Conservation (phyloP, 2,113 vertebrate genomes). For the Gobius niger region DNA sequence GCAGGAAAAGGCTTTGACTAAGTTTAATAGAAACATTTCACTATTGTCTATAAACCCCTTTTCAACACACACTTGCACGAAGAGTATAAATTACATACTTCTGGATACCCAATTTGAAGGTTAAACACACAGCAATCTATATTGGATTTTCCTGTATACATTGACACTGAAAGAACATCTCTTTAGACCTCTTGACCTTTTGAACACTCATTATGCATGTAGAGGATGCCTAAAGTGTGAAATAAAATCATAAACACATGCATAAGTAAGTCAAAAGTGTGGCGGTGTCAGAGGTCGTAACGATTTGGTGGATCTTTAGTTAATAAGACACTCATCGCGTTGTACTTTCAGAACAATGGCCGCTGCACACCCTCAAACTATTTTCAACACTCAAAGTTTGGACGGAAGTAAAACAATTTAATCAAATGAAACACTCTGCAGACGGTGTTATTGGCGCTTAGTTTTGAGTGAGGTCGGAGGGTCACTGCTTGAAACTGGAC, state of each 20-base stretch:
- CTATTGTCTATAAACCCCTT: background rate
- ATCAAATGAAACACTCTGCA: slow-evolving; percentile 11
- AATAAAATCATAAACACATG: slow-evolving; percentile 16
- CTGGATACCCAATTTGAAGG: slow-evolving; percentile 20
- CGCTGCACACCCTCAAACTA: background rate
- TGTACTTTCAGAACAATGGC: slow-evolving; percentile 8
- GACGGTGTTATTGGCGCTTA: background rate
- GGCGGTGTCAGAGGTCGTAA: slow-evolving; percentile 24
- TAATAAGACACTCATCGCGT: slow-evolving; percentile 11
- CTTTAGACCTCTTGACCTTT: slow-evolving; percentile 44
- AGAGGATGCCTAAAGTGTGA: slow-evolving; percentile 6
- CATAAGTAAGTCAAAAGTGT: slow-evolving; percentile 11
- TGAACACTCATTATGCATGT: slow-evolving; percentile 20
- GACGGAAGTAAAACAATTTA: slow-evolving; percentile 1
- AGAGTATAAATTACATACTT: background rate
- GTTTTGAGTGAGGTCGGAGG: background rate
- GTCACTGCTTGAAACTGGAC: too few species aligned
- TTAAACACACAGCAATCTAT: slow-evolving; percentile 15
- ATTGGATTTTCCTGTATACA: slow-evolving; percentile 11
- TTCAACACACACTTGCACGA: background rate
- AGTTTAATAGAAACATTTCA: background rate
- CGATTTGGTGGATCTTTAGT: slow-evolving; percentile 23
- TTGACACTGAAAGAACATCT: slow-evolving; percentile 8
- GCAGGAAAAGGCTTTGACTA: background rate
- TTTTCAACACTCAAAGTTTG: slow-evolving; percentile 18